phyloP scores from a whole-genome alignment of 2,113 vertebrate genomes.

The Gasterosteus nipponicus region DNA sequence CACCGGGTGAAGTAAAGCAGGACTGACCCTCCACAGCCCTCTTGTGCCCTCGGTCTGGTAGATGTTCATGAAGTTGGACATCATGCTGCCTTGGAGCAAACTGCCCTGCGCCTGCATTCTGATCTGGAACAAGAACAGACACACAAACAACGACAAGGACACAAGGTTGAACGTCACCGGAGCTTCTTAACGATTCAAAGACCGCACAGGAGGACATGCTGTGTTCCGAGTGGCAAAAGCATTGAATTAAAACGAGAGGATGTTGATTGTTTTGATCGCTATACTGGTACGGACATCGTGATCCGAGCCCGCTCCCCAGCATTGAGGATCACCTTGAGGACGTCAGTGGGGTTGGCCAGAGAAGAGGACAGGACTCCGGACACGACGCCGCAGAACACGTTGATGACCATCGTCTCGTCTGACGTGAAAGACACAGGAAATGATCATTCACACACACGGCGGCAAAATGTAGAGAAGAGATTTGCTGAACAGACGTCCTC shows the following conservation, averaged over 20 bases:
- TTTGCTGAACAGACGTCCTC: neutral
- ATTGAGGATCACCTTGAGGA: constrained; percentile 88
- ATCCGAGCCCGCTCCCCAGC: neutral
- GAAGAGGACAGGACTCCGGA: constrained; percentile 95
- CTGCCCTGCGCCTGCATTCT: constrained; percentile 97
- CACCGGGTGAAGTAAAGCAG: neutral
- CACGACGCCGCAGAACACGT: constrained; percentile 95
- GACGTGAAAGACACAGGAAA: constrained; percentile 53
- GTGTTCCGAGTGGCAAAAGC: neutral
- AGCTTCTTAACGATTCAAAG: no score
- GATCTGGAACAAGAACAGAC: constrained; percentile 82
- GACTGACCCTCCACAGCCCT: constrained; percentile 94
- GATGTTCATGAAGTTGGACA: constrained; percentile 97
- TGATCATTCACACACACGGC: fast-evolving
- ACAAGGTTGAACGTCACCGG: neutral
- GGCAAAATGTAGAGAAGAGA: neutral
- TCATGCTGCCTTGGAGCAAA: constrained; percentile 95
- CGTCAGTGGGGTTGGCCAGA: constrained; percentile 94
- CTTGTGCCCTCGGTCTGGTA: constrained; percentile 95
- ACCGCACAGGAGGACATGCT: neutral
- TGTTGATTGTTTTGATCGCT: neutral
- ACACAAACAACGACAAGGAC: neutral
- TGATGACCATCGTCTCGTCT: constrained; percentile 97
- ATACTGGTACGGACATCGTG: no score
- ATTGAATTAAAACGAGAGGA: neutral